Evolutionary conservation across 2,113 vertebrate species (phyloP).

Genomic region (Peromyscus leucopus): DNA sequence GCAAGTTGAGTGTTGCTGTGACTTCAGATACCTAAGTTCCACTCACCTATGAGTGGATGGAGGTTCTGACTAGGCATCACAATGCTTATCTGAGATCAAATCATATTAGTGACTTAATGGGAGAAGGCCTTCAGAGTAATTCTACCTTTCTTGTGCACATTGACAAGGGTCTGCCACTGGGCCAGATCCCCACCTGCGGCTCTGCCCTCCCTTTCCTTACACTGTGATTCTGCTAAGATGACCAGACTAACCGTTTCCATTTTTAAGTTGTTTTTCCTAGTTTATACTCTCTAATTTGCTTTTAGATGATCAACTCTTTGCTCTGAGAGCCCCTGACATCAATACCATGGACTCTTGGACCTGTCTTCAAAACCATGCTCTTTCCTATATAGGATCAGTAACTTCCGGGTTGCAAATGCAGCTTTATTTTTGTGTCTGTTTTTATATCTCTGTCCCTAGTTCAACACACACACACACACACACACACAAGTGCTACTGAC

Average conservation of each 20-base stretch:
- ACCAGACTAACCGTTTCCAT: background rate
- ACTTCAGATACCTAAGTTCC: background rate
- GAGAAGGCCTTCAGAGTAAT: background rate
- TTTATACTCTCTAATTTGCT: background rate
- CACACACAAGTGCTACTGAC: too few species aligned
- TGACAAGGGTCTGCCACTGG: background rate
- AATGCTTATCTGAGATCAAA: background rate
- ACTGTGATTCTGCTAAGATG: background rate
- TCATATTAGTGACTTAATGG: background rate
- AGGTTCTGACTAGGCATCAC: background rate
- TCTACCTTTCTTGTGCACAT: background rate
- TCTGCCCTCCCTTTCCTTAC: background rate
- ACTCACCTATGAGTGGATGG: background rate
- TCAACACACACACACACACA: background rate
- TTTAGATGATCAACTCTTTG: background rate
- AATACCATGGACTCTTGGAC: background rate
- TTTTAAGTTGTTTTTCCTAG: background rate
- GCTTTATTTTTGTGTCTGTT: background rate
- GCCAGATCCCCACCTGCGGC: background rate
- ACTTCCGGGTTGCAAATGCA: background rate
- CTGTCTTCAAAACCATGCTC: background rate
- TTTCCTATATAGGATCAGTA: background rate
- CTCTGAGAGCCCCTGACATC: background rate
- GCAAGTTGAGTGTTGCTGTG: background rate
- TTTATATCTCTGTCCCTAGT: background rate